Conservation (phyloP, 2,888 invertebrate species). For the Acronicta leporina region DNA sequence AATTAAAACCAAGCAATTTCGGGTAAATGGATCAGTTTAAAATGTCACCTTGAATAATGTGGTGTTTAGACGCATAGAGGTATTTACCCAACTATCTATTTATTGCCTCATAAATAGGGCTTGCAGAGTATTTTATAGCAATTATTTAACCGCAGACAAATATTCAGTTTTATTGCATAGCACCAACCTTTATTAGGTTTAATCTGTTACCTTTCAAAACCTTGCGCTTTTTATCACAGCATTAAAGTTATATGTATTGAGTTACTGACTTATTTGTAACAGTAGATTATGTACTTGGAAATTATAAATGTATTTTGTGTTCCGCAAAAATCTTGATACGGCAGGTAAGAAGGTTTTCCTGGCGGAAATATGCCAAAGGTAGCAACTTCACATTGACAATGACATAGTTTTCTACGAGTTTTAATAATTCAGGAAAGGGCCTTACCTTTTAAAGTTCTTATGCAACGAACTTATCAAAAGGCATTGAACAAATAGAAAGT, state of each 20-base stretch:
- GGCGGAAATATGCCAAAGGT: conserved; percentile 60
- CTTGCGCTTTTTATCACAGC: conserved; percentile 47
- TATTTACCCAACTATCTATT: background rate
- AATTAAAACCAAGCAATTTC: conserved; percentile 31
- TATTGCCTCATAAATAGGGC: conserved; percentile 23
- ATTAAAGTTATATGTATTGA: conserved; percentile 19
- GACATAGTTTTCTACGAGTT: conserved; percentile 58
- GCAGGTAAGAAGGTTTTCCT: conserved; percentile 72
- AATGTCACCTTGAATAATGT: conserved; percentile 41
- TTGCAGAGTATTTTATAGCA: conserved; percentile 19
- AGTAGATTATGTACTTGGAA: conserved; percentile 36
- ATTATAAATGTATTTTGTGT: conserved; percentile 36
- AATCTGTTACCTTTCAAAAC: conserved; percentile 51
- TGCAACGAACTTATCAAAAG: conserved; percentile 41
- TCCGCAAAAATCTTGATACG: conserved; percentile 65
- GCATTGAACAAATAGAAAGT: conserved; percentile 53
- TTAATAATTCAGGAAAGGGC: conserved; percentile 50
- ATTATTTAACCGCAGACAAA: conserved; percentile 38
- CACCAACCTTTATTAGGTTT: conserved; percentile 28
- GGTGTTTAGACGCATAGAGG: background rate
- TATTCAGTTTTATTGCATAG: conserved; percentile 38
- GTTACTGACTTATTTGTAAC: conserved; percentile 24
- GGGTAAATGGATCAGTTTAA: conserved; percentile 40
- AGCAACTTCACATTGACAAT: conserved; percentile 57
- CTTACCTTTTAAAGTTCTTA: conserved; percentile 37